Conservation (phyloP, 1,140 invertebrate species). For the Mesaphorura yosii region DNA sequence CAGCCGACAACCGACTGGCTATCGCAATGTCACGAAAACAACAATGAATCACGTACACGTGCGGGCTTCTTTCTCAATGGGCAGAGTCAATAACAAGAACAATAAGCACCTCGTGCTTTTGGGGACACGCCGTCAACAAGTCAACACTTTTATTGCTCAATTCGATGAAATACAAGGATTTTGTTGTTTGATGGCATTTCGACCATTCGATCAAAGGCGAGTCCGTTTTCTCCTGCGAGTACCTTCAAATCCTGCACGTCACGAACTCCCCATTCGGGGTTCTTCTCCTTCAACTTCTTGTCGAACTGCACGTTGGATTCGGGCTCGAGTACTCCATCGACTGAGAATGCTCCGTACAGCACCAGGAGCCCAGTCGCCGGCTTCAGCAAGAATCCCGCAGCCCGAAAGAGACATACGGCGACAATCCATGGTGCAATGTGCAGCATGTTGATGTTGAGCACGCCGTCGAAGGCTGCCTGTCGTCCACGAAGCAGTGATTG, state of each 20-base stretch:
- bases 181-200: conserved; percentile 83
- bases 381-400: conserved; percentile 54
- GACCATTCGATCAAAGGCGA: conserved; percentile 51
- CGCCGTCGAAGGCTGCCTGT: conserved; percentile 52
- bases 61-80: too few relatives aligned
- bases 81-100: too few relatives aligned
- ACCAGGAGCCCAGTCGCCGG: conserved; percentile 53
- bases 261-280: conserved; percentile 63
- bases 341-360: conserved; percentile 69
- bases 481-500: conserved; percentile 18
- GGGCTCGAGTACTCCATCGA: conserved; percentile 60
- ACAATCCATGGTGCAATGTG: conserved; percentile 61
- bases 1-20: too few relatives aligned
- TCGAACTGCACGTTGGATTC: conserved; percentile 75
- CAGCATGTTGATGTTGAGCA: conserved; percentile 75
- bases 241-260: conserved; percentile 59
- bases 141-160: too few relatives aligned
- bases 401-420: conserved; percentile 57
- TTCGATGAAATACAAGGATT: conserved; percentile 51
- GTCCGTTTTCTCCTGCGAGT: conserved; percentile 49
- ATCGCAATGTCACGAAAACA: too few relatives aligned
- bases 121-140: too few relatives aligned
- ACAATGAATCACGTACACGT: too few relatives aligned
- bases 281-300: conserved; percentile 45
- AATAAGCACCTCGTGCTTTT: too few relatives aligned